phyloP scores from a whole-genome alignment of 2,888 invertebrate genomes.

The Chrysolina haemoptera region DNA sequence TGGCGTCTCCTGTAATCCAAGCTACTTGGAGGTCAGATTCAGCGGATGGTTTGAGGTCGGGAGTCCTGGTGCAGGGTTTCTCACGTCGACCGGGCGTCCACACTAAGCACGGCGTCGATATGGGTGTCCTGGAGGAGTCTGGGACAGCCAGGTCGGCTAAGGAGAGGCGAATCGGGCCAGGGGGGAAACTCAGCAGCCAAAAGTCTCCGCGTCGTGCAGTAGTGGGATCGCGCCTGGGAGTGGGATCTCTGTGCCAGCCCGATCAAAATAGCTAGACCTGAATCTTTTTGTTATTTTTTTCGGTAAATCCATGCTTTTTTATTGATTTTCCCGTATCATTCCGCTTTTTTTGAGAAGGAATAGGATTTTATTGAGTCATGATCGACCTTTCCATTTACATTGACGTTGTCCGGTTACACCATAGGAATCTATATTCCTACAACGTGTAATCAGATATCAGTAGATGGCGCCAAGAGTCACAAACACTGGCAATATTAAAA shows the following conservation, averaged over 20 bases:
- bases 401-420: no score
- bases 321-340: neutral
- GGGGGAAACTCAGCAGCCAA: slow-evolving; percentile 99
- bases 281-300: slow-evolving; percentile 70
- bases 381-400: no score
- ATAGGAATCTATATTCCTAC: no score
- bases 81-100: slow-evolving; percentile 94
- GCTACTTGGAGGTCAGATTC: slow-evolving; percentile 94
- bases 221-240: slow-evolving; percentile 99
- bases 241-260: slow-evolving; percentile 91
- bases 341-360: no score
- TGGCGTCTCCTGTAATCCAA: slow-evolving; percentile 98
- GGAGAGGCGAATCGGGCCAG: slow-evolving; percentile 99
- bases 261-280: slow-evolving; percentile 84
- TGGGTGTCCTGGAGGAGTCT: slow-evolving; percentile 90
- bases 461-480: no score
- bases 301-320: neutral
- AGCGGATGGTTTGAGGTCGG: slow-evolving; percentile 95
- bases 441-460: no score
- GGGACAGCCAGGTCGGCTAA: slow-evolving; percentile 87
- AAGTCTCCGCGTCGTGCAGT: slow-evolving; percentile 99
- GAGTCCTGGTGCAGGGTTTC: slow-evolving; percentile 76
- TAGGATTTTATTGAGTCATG: no score
- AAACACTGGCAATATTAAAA: no score
- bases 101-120: slow-evolving; percentile 98